Conservation (phyloP, 2,113 vertebrate species). For the Odontophorus gujanensis region DNA sequence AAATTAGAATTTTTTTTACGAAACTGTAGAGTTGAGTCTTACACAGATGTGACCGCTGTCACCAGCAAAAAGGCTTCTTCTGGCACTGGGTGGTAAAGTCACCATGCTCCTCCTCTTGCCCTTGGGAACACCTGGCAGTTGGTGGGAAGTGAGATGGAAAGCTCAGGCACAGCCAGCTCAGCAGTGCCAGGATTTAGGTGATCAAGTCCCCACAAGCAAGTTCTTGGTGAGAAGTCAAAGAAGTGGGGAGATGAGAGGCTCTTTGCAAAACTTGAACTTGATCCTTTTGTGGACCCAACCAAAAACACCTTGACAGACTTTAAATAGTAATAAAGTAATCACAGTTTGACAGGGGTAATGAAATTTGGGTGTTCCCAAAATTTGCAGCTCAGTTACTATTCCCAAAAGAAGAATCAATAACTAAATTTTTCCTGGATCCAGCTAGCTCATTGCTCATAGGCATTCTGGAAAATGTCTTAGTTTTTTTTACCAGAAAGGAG, state of each 20-base stretch:
- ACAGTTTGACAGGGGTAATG: background rate
- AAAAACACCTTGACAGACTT: background rate
- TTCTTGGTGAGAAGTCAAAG: background rate
- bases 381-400: background rate
- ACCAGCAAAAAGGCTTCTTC: background rate
- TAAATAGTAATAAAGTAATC: background rate
- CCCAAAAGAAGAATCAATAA: conserved; percentile 5
- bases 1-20: background rate
- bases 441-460: background rate
- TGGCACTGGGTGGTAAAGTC: background rate
- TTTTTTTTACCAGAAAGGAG: background rate
- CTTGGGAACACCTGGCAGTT: background rate
- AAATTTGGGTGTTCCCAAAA: background rate
- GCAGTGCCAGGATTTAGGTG: background rate
- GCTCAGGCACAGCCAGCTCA: background rate
- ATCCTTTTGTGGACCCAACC: background rate
- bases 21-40: background rate
- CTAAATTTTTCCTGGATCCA: background rate
- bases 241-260: background rate
- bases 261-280: background rate
- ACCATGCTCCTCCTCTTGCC: background rate
- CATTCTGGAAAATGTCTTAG: background rate
- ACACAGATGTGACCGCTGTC: background rate
- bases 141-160: background rate
- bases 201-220: fast-evolving